These are phyloP conservation scores for Aphelinus certus DNA, from an alignment of 1,140 invertebrate species.

Conservation along the genomic window DNA sequence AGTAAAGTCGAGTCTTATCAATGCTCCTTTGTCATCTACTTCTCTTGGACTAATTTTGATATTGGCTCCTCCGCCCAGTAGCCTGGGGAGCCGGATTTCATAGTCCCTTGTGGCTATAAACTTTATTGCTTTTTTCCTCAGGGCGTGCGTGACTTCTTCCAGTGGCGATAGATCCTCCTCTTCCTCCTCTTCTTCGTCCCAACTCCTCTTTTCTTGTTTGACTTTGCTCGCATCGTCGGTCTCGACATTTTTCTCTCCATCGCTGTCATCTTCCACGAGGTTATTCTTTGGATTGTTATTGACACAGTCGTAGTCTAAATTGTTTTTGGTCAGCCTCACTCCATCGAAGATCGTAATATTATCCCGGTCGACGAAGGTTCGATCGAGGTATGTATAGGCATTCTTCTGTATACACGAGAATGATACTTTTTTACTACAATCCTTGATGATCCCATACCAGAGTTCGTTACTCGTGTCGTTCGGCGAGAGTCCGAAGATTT, in stretches of 20 bases:
- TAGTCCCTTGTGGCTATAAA: constrained; percentile 82
- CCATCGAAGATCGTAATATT: constrained; percentile 77
- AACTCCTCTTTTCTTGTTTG: background rate
- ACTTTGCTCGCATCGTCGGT: background rate
- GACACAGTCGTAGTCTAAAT: constrained; percentile 68
- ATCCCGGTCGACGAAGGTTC: constrained; percentile 69
- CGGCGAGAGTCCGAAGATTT: constrained; percentile 45
- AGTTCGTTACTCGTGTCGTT: constrained; percentile 71
- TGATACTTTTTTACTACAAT: constrained; percentile 73
- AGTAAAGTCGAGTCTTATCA: constrained; percentile 75
- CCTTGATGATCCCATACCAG: constrained; percentile 76
- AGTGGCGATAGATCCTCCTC: constrained; percentile 66
- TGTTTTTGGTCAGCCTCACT: constrained; percentile 75
- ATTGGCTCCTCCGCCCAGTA: constrained; percentile 75
- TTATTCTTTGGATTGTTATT: constrained; percentile 57
- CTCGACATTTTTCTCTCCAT: constrained; percentile 47
- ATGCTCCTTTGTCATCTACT: constrained; percentile 76
- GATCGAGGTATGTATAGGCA: constrained; percentile 75
- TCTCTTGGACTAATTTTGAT: constrained; percentile 77
- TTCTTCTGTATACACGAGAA: constrained; percentile 81
- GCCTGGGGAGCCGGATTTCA: constrained; percentile 74
- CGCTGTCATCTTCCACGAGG: constrained; percentile 40
- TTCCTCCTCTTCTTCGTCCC: constrained; percentile 49
- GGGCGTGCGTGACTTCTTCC: constrained; percentile 76
- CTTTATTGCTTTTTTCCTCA: constrained; percentile 74